A percentile compares a stretch with the other conserved stretches of the same genome.
Conservation (phyloP, 92 coral and sea anemone genomes). For the Zoanthus solanderi region DNA sequence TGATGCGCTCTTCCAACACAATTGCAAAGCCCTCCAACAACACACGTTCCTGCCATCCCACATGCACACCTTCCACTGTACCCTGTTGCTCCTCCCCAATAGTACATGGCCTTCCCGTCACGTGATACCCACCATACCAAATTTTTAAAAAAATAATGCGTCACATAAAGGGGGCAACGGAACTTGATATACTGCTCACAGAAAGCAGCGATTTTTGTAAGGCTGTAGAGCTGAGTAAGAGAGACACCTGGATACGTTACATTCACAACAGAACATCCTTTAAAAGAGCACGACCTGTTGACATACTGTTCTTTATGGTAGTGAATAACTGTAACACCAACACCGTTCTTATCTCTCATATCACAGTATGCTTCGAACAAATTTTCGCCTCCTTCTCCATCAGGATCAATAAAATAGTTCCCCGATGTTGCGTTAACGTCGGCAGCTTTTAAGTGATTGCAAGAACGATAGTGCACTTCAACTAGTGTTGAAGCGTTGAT, state of each 20-base stretch:
- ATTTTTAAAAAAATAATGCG: background rate
- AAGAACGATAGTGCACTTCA: background rate
- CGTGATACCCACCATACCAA: background rate
- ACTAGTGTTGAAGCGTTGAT: background rate
- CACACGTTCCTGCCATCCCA: conserved; percentile 67
- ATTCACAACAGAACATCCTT: too few species aligned
- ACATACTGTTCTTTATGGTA: conserved; percentile 38
- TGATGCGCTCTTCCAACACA: conserved; percentile 47
- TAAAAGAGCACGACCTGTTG: background rate
- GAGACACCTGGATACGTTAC: too few species aligned
- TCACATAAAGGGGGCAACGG: background rate
- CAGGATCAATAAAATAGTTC: conserved; percentile 49
- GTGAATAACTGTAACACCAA: conserved; percentile 62
- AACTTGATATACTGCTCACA: background rate
- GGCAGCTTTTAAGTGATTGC: conserved; percentile 4
- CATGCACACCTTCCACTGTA: conserved; percentile 67
- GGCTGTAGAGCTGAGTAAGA: too few species aligned
- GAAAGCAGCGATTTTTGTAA: too few species aligned
- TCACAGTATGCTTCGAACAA: conserved; percentile 58
- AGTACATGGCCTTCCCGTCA: conserved; percentile 5
- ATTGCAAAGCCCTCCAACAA: conserved; percentile 39
- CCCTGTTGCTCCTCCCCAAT: conserved; percentile 74
- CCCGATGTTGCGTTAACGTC: conserved; percentile 11
- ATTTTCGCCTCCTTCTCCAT: conserved; percentile 30
- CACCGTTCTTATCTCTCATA: conserved; percentile 55